Evolutionary conservation across 37 sponge, comb jelly and placozoan species (phyloP), one percentile per base, ranked within the genome.

Genomic region (Tethya wilhelma): DNA sequence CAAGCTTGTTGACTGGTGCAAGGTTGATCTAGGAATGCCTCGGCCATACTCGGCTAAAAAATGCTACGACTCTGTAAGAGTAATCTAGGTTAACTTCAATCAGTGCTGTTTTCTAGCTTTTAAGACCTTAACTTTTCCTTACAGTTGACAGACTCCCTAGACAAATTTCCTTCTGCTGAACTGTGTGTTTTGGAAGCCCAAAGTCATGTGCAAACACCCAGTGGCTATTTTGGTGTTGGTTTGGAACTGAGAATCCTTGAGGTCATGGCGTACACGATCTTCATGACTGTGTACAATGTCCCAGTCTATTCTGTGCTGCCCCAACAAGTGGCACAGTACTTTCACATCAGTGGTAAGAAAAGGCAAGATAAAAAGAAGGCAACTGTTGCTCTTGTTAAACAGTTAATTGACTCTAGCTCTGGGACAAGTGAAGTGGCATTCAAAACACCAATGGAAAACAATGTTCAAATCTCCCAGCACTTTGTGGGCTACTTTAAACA

Each of bases 151-250:
- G 63, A 70, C 20, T 42, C 53, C 62, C 9, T 69, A 11, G 28
- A 26, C 8, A 23, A 31, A 20, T 77, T 87, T 60, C 88, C 88
- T 29, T 1, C 11, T 37, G 82, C 70, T 39, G 73, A 59, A 4
- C 39, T 59, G 19, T 87, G 68, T 40, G 42, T 81, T 31, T 22
- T 87, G 25, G 88, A 87, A 31, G 46, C 38, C 11, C 88, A 87
- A 53, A 75, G 70, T 38, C 88, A 81, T 42, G 59, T 82, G 7
- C 70, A 25, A 4, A 17, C 42, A 1, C 14, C 28, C 9, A 56
- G 11, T 30, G 88, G 88, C 7, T 87, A 81, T 44, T 57, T 87
- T 34, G 56, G 67, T 5, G 69, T 80, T 40, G 56, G 82, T 44
- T 33, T 87, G 36, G 59, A 69, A 37, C 70, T 87, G 53, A 44